Conservation (phyloP, 2,888 invertebrate species). For the Alcis repandata region DNA sequence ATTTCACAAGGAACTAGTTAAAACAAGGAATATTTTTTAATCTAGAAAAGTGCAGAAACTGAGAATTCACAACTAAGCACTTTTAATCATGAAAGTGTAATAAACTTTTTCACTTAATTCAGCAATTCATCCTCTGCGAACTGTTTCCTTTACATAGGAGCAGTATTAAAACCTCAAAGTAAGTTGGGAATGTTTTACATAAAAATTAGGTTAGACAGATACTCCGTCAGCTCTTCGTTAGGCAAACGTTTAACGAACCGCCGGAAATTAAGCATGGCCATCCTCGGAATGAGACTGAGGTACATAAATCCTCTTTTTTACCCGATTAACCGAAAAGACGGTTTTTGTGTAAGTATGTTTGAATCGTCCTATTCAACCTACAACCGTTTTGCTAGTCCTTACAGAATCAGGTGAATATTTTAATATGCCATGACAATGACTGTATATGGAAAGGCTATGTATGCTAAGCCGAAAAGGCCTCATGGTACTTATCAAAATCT, state of each 20-base stretch:
- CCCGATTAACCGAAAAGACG: too few species aligned
- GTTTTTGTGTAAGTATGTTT: too few species aligned
- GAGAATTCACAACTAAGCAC: not conserved
- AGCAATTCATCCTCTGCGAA: not conserved
- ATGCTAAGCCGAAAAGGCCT: too few species aligned
- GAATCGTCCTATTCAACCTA: too few species aligned
- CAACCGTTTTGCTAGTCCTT: too few species aligned
- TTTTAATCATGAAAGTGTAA: too few species aligned
- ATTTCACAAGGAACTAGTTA: too few species aligned
- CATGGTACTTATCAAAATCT: too few species aligned
- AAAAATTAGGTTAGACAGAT: constrained; percentile 23
- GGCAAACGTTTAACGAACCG: constrained; percentile 16
- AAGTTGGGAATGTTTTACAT: constrained; percentile 2
- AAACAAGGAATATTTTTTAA: not conserved
- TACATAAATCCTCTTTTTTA: not conserved
- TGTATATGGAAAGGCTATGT: too few species aligned
- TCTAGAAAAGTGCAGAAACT: not conserved
- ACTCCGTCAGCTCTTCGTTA: constrained; percentile 21
- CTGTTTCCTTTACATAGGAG: not conserved
- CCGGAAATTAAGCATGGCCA: not conserved
- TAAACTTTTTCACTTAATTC: too few species aligned
- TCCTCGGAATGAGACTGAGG: not conserved
- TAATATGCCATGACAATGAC: too few species aligned
- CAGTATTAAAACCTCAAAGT: constrained; percentile 7
- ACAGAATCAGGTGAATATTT: too few species aligned